Base-by-base conservation (phyloP, 2,797 vertebrate species). In the Anabacerthia variegaticeps region DNA sequence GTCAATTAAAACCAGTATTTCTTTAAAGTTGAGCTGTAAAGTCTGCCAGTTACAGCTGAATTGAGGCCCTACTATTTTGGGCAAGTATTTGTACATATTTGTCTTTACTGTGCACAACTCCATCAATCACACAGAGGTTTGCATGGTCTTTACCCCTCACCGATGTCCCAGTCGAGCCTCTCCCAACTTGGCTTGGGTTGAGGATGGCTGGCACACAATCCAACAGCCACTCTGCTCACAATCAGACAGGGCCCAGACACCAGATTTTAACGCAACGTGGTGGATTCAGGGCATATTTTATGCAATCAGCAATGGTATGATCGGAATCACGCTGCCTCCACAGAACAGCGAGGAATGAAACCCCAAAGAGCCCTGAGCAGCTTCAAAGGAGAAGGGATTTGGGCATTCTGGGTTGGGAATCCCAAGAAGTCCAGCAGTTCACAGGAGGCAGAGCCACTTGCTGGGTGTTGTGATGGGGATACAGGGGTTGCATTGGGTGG, bases 301-400 rank as follows among this genome's bases (percentile, higher is more conserved):
- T 94, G 96, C 94, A 97, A 97, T 96, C 95, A 91, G 91, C 91
- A 95, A 36, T 95, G 95, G 95, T 95, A 97, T 97, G 95, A 96
- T 85, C 7, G 94, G 96, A 96, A 97, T 96, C 93, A 80, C 4
- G 4, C 90, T 93, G 94, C 93, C 90, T 95, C 92, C 88, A 82
- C 94, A 61, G 86, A 89, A 12, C 1, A 87, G 90, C 4, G 0
- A 17, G 67, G 84, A 79, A 74, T 56, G 91, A 94, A 95, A 87
- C 55, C 81, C 81, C 77, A 71, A 79, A 85, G 41, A 74, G 63
- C 61, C 0, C 16, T 96, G 90, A 85, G 51, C 0, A 74, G 72
- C 84, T 93, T 85, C 80, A 77, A 85, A 89, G 67, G 18, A 63
- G 85, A 81, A 15, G 56, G 61, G 56, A 32, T 91, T 74, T 74